A percentile compares a stretch with the other conserved stretches of the same genome.
These are phyloP conservation scores for Ariopsis seemanni DNA, from an alignment of 2,113 vertebrate species.

Conservation along the genomic window DNA sequence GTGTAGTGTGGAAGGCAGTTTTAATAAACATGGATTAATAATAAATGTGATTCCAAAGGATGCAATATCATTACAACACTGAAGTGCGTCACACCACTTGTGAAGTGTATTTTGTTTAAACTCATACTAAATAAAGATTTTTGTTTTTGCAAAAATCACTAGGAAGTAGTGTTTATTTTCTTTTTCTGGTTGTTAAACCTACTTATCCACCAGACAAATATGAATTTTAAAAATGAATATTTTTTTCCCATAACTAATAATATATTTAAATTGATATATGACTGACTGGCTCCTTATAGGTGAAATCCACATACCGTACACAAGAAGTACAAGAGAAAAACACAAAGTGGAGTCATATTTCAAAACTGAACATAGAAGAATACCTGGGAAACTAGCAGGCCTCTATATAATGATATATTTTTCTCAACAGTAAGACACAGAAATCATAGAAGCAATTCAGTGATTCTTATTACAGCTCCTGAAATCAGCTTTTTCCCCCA, in stretches of 20 bases:
- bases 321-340: neutral
- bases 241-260: neutral
- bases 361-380: neutral
- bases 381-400: neutral
- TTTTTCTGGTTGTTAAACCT: neutral
- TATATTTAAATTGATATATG: neutral
- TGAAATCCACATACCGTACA: neutral
- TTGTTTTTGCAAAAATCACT: neutral
- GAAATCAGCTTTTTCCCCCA: too few species aligned
- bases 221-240: neutral
- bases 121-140: neutral
- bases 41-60: neutral
- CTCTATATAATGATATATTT: neutral
- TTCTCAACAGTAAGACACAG: neutral
- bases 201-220: neutral
- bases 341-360: neutral
- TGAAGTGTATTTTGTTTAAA: neutral
- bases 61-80: neutral
- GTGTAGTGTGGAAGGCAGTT: neutral
- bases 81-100: neutral
- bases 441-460: neutral
- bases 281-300: neutral
- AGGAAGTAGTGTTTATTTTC: neutral
- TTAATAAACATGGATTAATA: too few species aligned
- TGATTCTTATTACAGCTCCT: neutral